phyloP scores from a whole-genome alignment of 2,113 vertebrate species.

The Lynx canadensis region DNA sequence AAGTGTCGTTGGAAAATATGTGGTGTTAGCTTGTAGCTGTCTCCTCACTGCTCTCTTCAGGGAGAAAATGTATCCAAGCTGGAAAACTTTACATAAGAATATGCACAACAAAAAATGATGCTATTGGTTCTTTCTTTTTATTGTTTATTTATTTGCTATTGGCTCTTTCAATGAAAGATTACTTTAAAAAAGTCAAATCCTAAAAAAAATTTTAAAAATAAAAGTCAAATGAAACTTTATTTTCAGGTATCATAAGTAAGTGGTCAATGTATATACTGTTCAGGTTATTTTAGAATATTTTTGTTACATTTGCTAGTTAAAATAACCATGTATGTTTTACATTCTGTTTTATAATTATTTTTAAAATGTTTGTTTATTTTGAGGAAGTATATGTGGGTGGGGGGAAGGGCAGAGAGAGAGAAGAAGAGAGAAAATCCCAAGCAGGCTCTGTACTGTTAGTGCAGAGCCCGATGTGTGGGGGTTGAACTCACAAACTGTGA shows the following conservation, averaged over 20 bases:
- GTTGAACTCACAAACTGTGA: no score
- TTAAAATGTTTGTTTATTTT: no score
- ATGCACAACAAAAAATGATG: background rate
- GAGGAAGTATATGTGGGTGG: no score
- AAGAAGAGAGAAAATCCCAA: no score
- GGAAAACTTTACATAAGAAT: background rate
- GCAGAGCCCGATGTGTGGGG: no score
- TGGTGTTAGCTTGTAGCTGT: background rate
- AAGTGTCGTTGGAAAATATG: background rate
- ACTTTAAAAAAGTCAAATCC: background rate
- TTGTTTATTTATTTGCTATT: background rate
- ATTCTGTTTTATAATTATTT: background rate
- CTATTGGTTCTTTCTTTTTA: background rate
- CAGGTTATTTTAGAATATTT: slow-evolving; percentile 1
- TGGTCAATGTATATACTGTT: background rate
- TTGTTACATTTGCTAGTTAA: slow-evolving; percentile 5
- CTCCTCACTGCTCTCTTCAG: background rate
- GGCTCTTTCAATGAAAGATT: background rate
- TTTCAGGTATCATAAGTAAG: background rate
- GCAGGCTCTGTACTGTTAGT: no score
- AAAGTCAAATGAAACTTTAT: slow-evolving; percentile 1
- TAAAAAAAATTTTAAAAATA: background rate
- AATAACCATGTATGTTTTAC: background rate
- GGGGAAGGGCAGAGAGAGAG: no score
- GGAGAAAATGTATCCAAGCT: background rate